Conservation (phyloP, 1,140 invertebrate species). For the Lethrus apterus region DNA sequence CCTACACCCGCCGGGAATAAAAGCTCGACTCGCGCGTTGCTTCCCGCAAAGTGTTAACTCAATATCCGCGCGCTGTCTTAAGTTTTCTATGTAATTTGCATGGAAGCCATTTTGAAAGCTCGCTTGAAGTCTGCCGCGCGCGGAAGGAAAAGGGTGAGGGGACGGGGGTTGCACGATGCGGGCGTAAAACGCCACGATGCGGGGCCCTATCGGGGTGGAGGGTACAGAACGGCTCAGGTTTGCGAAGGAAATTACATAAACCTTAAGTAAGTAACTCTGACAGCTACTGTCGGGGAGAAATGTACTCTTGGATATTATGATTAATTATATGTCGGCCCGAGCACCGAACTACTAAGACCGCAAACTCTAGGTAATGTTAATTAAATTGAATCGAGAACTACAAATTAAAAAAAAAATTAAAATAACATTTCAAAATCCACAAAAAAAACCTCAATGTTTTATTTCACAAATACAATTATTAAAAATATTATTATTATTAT, state of each 20-base stretch:
- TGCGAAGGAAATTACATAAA: constrained; percentile 35
- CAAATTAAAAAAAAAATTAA: too few species aligned
- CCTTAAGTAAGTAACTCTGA: constrained; percentile 37
- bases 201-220: too few species aligned
- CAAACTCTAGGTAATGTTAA: too few species aligned
- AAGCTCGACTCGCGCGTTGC: constrained; percentile 15
- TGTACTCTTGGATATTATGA: constrained; percentile 30
- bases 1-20: too few species aligned
- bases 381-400: too few species aligned
- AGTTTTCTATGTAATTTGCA: constrained; percentile 39
- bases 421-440: too few species aligned
- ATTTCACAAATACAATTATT: too few species aligned
- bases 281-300: constrained; percentile 31
- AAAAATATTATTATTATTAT: too few species aligned
- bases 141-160: constrained; percentile 12
- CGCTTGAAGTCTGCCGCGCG: constrained; percentile 24
- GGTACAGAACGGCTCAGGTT: constrained; percentile 7
- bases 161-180: background rate
- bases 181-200: too few species aligned
- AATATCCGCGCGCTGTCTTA: constrained; percentile 38
- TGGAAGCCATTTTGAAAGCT: constrained; percentile 38
- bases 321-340: constrained; percentile 29
- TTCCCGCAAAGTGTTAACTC: constrained; percentile 33
- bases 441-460: too few species aligned
- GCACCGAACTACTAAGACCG: too few species aligned